Base-by-base conservation (phyloP, 2,888 invertebrate species). In the Pecten maximus region DNA sequence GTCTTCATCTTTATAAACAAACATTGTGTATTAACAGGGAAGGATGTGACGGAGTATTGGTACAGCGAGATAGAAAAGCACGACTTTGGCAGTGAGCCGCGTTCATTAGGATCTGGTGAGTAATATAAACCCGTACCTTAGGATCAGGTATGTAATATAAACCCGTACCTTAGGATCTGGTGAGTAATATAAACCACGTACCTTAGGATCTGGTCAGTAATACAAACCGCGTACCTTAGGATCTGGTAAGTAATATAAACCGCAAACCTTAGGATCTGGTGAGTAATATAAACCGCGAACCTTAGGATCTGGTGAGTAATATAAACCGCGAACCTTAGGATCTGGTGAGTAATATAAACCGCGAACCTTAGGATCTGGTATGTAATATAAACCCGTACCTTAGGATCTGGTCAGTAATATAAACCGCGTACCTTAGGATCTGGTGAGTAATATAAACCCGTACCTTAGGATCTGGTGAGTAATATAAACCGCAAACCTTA, bases 21-120 rank as follows among this genome's bases (percentile, higher is more conserved):
- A n/a, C n/a, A n/a, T 44, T 44, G 4, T 44, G 44, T 44, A 90
- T 40, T 91, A 92, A 8, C 92, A 96, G 96, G 96, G 8, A 92
- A 94, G 40, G 95, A 96, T 88, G 96, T 95, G 4, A 94, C 95
- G 23, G 95, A 96, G 16, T 96, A 96, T 60, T 96, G 97, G 97
- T 97, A 97, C 93, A 95, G 94, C 88, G 97, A 97, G 93, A 94
- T 96, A 28, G 93, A 93, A 88, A 94, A 96, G 89, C 96, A 96
- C 93, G 94, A 95, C 89, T 96, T 95, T 93, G 91, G 91, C 16
- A 90, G 89, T 2, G 94, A 95, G 87, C 93, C 94, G 10, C 91
- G 93, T 44, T 89, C 92, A 12, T 74, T 91, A 39, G 94, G 94
- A 19, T 93, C 95, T 88, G 94, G 94, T 95, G 91, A 88, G 90